Evolutionary conservation across 2,113 vertebrate species (phyloP).

Genomic region (Burhinus bistriatus): DNA sequence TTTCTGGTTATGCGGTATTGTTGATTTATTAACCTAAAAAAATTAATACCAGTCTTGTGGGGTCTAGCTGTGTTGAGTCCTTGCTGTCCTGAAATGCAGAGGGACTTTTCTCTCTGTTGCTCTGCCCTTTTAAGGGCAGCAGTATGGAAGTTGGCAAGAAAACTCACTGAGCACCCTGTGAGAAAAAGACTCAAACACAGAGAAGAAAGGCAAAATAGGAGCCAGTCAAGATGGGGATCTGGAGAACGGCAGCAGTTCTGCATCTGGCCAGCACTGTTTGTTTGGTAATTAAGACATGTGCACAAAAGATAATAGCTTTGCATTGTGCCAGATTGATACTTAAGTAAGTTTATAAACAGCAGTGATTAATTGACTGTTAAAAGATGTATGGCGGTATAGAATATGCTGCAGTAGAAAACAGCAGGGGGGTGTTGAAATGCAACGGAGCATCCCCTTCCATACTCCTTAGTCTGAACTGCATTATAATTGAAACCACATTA

Average conservation of each 20-base stretch:
- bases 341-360: background rate
- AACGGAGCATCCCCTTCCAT: background rate
- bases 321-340: background rate
- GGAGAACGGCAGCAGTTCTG: background rate
- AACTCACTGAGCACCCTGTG: slow-evolving; percentile 22
- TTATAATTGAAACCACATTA: background rate
- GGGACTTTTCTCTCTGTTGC: slow-evolving; percentile 31
- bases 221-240: background rate
- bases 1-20: background rate
- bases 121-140: slow-evolving; percentile 61
- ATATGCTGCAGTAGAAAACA: background rate
- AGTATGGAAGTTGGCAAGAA: slow-evolving; percentile 55
- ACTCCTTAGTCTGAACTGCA: background rate
- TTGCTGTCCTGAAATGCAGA: slow-evolving; percentile 34
- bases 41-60: slow-evolving; percentile 9
- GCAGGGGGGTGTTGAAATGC: background rate
- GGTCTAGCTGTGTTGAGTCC: slow-evolving; percentile 30
- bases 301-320: background rate
- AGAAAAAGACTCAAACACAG: slow-evolving; percentile 31
- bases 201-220: slow-evolving; percentile 19
- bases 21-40: slow-evolving; percentile 36
- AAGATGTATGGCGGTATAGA: background rate
- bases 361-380: background rate
- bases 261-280: background rate
- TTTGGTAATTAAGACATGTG: background rate